Evolutionary conservation across 2,888 invertebrate species (phyloP), one percentile per base, ranked within the genome.

Genomic region (Hypselothyrea guttata): DNA sequence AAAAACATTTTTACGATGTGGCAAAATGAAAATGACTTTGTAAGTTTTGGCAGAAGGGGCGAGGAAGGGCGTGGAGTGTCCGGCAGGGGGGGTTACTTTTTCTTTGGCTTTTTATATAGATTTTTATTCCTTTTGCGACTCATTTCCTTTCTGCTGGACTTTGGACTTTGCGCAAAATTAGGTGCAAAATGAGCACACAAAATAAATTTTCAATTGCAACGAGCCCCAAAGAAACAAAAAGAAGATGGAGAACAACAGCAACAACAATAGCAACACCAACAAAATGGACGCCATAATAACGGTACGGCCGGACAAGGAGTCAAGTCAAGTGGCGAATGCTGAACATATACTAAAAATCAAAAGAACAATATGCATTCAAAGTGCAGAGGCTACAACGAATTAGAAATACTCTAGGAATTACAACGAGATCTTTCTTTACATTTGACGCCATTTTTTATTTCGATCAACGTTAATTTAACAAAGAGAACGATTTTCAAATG

Each of bases 131-230:
- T 67, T 84, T 81, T 70, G 71, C 79, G 59, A 81, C 77, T 77
- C 77, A 77, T 77, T 77, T 77, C 81, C 84, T 83, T 62, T 37
- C n/a, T 7, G 7, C 22, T 11, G 12, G 11, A 40, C 33, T 62
- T 65, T 66, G 65, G 69, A 69, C 65, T 59, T 70, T 60, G 33
- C 51, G 12, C 65, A 69, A 76, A 82, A 88, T 86, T 88, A 87
- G 85, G 87, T 88, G 86, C 88, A 87, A 87, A 87, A 83, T 87
- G 84, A 87, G 79, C 84, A 84, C 83, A 87, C 74, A 86, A 87
- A 86, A 84, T 79, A 84, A 82, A 84, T 84, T 86, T 86, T 84
- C 85, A 86, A 85, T 87, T 84, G 82, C 79, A 69, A 49, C 55
- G 60, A 52, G 60, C 55, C 57, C 49, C 18, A 47, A 42, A 40